phyloP scores from a whole-genome alignment of 2,888 invertebrate species.

The Sceliomorpha sp. region DNA sequence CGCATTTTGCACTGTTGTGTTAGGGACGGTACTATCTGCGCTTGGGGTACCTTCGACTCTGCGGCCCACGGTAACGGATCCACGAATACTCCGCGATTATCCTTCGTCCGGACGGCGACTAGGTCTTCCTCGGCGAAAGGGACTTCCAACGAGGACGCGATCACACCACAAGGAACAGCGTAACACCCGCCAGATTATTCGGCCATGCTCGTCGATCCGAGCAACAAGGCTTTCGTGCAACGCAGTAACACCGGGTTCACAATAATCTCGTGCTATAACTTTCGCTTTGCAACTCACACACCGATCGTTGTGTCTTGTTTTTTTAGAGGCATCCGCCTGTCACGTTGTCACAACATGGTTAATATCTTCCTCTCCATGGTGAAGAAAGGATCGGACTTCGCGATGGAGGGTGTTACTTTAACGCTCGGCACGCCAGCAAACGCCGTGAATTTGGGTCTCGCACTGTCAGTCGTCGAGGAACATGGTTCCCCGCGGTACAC shows the following conservation, averaged over 20 bases:
- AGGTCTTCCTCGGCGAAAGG: not conserved
- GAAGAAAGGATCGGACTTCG: slow-evolving; percentile 25
- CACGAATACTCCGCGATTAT: not conserved
- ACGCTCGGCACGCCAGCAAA: no score
- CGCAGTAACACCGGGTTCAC: no score
- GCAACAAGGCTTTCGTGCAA: no score
- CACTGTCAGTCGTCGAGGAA: no score
- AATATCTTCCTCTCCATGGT: slow-evolving; percentile 75
- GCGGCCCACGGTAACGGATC: not conserved
- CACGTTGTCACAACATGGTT: slow-evolving; percentile 78
- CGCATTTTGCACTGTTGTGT: slow-evolving; percentile 59
- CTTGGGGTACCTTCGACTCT: not conserved
- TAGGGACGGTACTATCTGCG: slow-evolving; percentile 3
- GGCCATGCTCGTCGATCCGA: no score
- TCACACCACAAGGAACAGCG: slow-evolving; percentile 6
- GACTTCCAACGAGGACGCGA: not conserved
- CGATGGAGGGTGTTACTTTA: no score
- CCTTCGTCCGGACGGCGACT: not conserved
- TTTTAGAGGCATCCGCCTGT: slow-evolving; percentile 66
- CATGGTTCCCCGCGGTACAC: no score
- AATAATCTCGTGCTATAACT: no score
- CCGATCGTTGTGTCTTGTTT: slow-evolving; percentile 75
- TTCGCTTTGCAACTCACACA: no score
- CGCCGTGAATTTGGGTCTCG: not conserved
- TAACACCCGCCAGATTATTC: no score